Percentiles rank a stretch among this genome's conserved stretches.
Conservation (phyloP, 2,888 invertebrate species). For the Horisme vitalbata region DNA sequence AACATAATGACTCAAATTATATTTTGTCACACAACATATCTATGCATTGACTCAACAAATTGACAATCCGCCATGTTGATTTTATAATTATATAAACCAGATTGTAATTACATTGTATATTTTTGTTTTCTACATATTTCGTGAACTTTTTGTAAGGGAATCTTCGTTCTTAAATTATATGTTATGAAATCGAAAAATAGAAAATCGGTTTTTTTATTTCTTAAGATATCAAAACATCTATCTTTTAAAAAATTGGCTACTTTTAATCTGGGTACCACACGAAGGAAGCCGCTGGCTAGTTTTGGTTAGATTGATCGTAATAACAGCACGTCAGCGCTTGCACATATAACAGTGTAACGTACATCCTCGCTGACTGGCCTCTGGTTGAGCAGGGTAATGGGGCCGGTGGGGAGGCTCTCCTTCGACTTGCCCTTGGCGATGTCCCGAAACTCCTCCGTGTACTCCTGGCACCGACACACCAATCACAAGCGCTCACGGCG, state of each 20-base stretch:
- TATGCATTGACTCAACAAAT: background rate
- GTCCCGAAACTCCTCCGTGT: conserved; percentile 98
- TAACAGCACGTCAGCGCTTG: conserved; percentile 16
- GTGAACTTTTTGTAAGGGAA: no score
- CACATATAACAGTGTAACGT: conserved; percentile 72
- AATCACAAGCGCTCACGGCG: conserved; percentile 73
- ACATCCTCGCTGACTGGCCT: conserved; percentile 97
- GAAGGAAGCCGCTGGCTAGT: no score
- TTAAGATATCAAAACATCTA: no score
- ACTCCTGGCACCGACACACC: conserved; percentile 88
- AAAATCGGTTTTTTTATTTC: no score
- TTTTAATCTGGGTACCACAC: no score
- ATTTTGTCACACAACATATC: background rate
- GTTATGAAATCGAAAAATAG: no score
- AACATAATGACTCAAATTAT: conserved; percentile 12
- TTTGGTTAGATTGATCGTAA: no score
- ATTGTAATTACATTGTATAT: no score
- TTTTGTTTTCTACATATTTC: no score
- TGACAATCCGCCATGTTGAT: background rate
- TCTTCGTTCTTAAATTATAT: no score
- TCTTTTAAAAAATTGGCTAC: no score
- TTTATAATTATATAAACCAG: no score
- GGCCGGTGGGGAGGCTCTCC: conserved; percentile 95
- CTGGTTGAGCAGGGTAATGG: conserved; percentile 97
- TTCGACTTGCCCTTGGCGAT: conserved; percentile 97